phyloP scores from a whole-genome alignment of 2,888 invertebrate species.

The Caenorhabditis wallacei region DNA sequence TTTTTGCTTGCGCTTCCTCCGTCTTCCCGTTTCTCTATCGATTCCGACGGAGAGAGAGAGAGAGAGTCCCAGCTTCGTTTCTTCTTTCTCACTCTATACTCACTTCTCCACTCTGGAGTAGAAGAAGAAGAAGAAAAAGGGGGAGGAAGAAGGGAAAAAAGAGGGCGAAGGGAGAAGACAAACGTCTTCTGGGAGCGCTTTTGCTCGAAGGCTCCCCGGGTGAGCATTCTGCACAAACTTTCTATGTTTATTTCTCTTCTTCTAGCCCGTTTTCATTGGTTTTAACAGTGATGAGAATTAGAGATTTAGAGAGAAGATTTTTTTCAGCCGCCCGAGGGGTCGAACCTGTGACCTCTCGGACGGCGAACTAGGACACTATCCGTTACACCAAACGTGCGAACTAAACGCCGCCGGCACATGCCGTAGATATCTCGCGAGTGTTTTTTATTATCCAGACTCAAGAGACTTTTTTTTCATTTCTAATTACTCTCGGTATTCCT shows the following conservation, averaged over 20 bases:
- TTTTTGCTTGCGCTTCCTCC: constrained; percentile 25
- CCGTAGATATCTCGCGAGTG: too few relatives aligned
- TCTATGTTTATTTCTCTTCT: constrained; percentile 32
- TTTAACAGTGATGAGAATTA: neutral
- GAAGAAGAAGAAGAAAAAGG: constrained; percentile 23
- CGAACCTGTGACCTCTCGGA: too few relatives aligned
- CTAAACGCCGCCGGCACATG: too few relatives aligned
- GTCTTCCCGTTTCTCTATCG: constrained; percentile 41
- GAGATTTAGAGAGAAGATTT: too few relatives aligned
- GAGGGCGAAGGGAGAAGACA: constrained; percentile 45
- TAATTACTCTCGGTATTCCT: too few relatives aligned
- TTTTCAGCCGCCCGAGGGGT: too few relatives aligned
- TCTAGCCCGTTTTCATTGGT: neutral
- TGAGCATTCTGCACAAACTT: constrained; percentile 32
- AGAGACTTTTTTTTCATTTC: too few relatives aligned
- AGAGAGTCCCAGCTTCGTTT: constrained; percentile 25
- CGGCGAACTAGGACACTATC: too few relatives aligned
- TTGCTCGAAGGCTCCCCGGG: constrained; percentile 12
- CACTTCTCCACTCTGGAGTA: constrained; percentile 8
- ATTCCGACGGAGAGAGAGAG: constrained; percentile 40
- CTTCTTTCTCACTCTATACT: constrained; percentile 18
- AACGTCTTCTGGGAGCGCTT: constrained; percentile 62
- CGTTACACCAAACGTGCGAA: too few relatives aligned
- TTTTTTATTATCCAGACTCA: too few relatives aligned
- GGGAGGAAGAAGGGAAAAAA: constrained; percentile 1